Conservation (phyloP, 2,113 vertebrate species). For the Rhizomys pruinosus region DNA sequence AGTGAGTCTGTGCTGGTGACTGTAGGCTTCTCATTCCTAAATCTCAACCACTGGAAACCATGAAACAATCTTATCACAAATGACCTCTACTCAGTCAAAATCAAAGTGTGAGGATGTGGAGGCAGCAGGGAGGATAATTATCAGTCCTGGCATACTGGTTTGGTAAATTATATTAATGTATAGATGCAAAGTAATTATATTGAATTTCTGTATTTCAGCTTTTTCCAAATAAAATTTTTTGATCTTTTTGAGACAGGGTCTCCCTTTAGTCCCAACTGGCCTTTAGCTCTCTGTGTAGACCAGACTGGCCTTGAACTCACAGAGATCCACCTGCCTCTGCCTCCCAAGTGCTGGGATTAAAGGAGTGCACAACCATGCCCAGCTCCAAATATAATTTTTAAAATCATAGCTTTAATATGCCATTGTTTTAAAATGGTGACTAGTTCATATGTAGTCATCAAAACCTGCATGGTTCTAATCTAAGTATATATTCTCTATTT, state of each 20-base stretch:
- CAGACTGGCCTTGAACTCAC: too few relatives aligned
- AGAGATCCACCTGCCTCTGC: too few relatives aligned
- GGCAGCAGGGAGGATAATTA: neutral
- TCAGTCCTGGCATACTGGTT: neutral
- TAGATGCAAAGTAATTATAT: neutral
- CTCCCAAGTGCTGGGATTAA: too few relatives aligned
- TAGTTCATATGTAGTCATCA: neutral
- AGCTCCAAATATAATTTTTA: too few relatives aligned
- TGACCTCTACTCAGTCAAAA: neutral
- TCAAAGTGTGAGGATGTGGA: neutral
- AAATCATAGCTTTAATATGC: neutral
- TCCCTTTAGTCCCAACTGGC: too few relatives aligned
- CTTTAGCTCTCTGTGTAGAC: too few relatives aligned
- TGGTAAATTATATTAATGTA: neutral
- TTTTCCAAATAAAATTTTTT: neutral
- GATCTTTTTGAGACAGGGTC: too few relatives aligned
- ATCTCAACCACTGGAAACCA: neutral
- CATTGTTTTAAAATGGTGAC: slow-evolving; percentile 27
- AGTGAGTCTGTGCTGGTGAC: neutral
- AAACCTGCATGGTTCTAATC: neutral
- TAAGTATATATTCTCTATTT: neutral
- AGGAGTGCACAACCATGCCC: too few relatives aligned
- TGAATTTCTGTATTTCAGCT: neutral
- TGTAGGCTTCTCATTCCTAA: neutral
- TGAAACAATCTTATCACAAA: neutral